phyloP scores from a whole-genome alignment of 1,140 invertebrate genomes.

The Listronotus oregonensis region DNA sequence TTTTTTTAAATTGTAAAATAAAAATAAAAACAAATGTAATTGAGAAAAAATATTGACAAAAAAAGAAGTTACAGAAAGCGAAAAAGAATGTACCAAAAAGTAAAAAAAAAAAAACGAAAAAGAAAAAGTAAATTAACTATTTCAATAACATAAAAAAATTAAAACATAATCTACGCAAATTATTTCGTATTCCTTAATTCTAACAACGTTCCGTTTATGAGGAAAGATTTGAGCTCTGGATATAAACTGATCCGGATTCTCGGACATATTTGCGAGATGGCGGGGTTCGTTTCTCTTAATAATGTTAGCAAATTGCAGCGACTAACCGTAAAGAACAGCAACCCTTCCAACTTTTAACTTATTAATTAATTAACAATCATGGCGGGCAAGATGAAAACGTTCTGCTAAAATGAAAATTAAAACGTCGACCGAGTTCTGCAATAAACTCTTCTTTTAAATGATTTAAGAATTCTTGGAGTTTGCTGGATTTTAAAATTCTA shows the following conservation, averaged over 20 bases:
- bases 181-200: no score
- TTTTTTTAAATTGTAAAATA: no score
- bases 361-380: constrained; percentile 58
- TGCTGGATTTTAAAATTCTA: no score
- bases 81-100: no score
- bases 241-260: constrained; percentile 49
- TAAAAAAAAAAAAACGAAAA: no score
- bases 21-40: no score
- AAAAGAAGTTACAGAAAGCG: no score
- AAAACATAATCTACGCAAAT: no score
- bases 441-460: constrained; percentile 39
- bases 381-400: constrained; percentile 50
- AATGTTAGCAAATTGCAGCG: constrained; percentile 54
- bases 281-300: constrained; percentile 52
- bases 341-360: constrained; percentile 50
- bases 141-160: no score
- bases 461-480: constrained; percentile 11
- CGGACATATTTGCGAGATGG: constrained; percentile 53
- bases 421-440: constrained; percentile 41
- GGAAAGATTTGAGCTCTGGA: constrained; percentile 29
- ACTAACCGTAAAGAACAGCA: constrained; percentile 52
- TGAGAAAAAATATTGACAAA: no score
- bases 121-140: no score
- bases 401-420: constrained; percentile 53
- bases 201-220: neutral